Percentiles rank a stretch among this genome's conserved stretches.
phyloP scores from a whole-genome alignment of 2,113 vertebrate species.

The Otocyon megalotis region DNA sequence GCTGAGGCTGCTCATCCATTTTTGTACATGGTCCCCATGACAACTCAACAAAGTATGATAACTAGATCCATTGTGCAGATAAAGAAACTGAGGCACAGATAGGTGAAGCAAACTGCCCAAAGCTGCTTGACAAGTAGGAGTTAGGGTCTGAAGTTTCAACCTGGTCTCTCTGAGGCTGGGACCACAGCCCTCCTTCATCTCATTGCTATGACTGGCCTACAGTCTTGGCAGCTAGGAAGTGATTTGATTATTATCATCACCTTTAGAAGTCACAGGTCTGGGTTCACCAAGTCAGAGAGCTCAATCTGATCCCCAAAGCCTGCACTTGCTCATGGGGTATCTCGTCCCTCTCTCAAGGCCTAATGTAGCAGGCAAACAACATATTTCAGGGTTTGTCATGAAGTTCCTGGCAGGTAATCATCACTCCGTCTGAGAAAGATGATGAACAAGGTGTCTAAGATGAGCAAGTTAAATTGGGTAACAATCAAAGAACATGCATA shows the following conservation, averaged over 20 bases:
- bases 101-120: neutral
- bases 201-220: fast-evolving
- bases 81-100: neutral
- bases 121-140: neutral
- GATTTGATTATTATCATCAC: neutral
- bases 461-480: neutral
- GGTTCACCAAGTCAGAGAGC: neutral
- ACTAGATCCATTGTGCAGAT: neutral
- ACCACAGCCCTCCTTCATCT: no score
- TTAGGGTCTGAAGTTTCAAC: neutral
- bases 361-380: neutral
- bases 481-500: neutral
- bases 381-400: neutral
- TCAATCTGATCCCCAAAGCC: neutral
- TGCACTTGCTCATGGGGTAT: fast-evolving
- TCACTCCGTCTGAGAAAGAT: neutral
- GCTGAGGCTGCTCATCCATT: no score
- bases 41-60: no score
- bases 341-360: neutral
- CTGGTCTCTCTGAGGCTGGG: neutral
- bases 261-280: neutral
- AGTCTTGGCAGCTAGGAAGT: fast-evolving
- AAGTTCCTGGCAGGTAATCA: neutral
- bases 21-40: neutral
- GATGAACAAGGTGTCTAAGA: neutral